phyloP scores from a whole-genome alignment of 2,888 invertebrate genomes.

The Phytoseiulus persimilis region DNA sequence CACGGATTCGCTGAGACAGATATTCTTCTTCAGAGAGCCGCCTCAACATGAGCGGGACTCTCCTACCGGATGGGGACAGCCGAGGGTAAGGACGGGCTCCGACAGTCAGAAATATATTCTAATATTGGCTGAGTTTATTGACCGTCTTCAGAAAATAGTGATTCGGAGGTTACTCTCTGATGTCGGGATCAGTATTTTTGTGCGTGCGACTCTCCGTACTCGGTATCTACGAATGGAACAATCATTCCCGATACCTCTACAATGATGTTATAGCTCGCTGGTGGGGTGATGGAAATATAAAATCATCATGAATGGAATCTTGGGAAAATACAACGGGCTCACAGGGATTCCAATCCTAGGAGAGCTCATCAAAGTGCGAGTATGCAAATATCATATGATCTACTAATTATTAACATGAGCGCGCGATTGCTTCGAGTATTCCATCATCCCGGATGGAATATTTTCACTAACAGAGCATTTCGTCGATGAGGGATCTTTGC shows the following conservation, averaged over 20 bases:
- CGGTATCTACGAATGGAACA: background rate
- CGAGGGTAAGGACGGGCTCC: too few species aligned
- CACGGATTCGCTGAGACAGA: too few species aligned
- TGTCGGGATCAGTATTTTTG: background rate
- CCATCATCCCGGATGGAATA: background rate
- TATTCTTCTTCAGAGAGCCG: too few species aligned
- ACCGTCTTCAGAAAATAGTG: too few species aligned
- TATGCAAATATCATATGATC: background rate
- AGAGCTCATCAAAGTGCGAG: background rate
- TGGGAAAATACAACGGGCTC: background rate
- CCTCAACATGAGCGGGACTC: too few species aligned
- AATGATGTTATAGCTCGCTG: background rate
- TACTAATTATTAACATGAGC: background rate
- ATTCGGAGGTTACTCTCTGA: too few species aligned
- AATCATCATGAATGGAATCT: background rate
- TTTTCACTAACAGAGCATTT: background rate
- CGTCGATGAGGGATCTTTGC: background rate
- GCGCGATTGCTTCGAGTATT: background rate
- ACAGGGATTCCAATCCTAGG: background rate
- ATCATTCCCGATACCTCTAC: background rate
- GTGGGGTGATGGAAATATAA: background rate
- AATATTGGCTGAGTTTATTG: too few species aligned
- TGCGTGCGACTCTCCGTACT: background rate
- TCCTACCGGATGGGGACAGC: too few species aligned
- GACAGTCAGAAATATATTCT: too few species aligned